Conservation (phyloP, 2,113 vertebrate species). For the Tachuris rubrigastra region DNA sequence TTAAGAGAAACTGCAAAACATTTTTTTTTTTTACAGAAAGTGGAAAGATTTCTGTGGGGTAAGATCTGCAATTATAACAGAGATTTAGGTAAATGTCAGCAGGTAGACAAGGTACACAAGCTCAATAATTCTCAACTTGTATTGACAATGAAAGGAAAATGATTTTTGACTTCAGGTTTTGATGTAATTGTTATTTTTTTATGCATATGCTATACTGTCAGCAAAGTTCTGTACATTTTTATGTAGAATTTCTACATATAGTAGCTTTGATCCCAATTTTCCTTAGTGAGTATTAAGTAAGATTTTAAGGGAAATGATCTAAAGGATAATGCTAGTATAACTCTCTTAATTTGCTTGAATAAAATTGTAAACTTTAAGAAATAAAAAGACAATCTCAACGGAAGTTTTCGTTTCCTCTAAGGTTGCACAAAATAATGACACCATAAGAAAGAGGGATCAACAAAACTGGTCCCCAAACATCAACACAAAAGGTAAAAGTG, state of each 20-base stretch:
- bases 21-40: not conserved
- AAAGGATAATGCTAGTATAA: not conserved
- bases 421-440: not conserved
- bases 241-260: not conserved
- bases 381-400: not conserved
- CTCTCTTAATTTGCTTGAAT: not conserved
- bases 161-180: not conserved
- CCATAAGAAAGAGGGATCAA: not conserved
- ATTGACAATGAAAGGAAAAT: not conserved
- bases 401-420: not conserved
- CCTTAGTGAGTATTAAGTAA: not conserved
- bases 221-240: not conserved
- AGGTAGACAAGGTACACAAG: not conserved
- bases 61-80: not conserved
- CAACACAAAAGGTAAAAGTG: not conserved
- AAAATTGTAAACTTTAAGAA: not conserved
- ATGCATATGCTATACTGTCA: not conserved
- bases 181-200: not conserved
- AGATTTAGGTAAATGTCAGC: not conserved
- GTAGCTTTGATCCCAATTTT: not conserved
- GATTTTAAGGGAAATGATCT: not conserved
- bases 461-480: not conserved
- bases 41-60: not conserved
- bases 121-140: not conserved
- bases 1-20: not conserved